phyloP scores from a whole-genome alignment of 2,113 vertebrate species.

The Sebastes fasciatus region DNA sequence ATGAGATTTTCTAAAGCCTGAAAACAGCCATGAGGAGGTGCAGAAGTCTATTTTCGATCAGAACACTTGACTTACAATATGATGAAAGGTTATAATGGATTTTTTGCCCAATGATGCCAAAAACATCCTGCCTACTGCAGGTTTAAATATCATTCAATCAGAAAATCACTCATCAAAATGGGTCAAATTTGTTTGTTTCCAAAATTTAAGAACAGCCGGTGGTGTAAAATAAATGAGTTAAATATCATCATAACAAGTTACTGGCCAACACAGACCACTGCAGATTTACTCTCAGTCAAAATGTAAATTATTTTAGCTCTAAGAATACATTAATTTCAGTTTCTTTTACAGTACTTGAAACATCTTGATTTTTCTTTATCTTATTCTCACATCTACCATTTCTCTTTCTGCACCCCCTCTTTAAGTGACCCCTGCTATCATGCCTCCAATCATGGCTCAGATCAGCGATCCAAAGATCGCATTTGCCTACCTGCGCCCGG shows the following conservation, averaged over 20 bases:
- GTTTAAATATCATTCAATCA: not conserved
- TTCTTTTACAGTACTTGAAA: not conserved
- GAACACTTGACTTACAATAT: no score
- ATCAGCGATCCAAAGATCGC: slow-evolving; percentile 90
- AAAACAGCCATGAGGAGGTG: no score
- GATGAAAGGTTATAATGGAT: no score
- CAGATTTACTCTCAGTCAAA: not conserved
- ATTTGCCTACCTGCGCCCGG: slow-evolving; percentile 90
- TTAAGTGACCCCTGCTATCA: slow-evolving; percentile 29
- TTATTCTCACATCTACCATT: not conserved
- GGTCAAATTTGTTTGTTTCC: not conserved
- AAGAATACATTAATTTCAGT: not conserved
- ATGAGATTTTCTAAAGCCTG: no score
- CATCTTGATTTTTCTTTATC: not conserved
- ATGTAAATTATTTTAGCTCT: not conserved
- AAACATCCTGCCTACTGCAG: no score
- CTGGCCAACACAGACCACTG: not conserved
- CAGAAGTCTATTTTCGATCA: no score
- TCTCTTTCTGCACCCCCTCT: not conserved
- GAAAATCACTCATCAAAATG: not conserved
- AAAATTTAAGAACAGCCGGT: not conserved
- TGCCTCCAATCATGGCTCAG: slow-evolving; percentile 84
- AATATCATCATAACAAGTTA: not conserved
- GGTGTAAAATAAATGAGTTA: not conserved
- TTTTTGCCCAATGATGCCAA: no score